A percentile compares a stretch with the other conserved stretches of the same genome.
phyloP scores from a whole-genome alignment of 2,888 invertebrate genomes.

The Cremastinae sp. region DNA sequence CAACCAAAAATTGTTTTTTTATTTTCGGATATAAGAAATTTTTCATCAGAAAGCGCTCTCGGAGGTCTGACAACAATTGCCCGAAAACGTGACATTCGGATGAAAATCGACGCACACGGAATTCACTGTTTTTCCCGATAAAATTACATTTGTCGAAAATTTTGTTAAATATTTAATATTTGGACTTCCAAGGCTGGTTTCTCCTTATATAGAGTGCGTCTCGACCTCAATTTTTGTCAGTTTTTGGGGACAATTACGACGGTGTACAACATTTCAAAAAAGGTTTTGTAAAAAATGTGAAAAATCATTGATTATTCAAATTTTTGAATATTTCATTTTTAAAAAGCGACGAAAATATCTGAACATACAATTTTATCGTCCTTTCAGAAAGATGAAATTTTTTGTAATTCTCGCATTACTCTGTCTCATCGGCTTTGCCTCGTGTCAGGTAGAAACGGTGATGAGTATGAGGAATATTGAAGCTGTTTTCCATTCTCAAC shows the following conservation, averaged over 20 bases:
- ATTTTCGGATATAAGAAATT: too few species aligned
- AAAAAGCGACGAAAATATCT: not conserved
- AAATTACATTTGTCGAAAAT: not conserved
- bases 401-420: not conserved
- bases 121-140: not conserved
- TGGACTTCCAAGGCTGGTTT: not conserved
- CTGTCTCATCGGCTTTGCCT: not conserved
- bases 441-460: too few species aligned
- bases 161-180: not conserved
- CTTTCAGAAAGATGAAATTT: constrained; percentile 17
- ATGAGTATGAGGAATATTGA: too few species aligned
- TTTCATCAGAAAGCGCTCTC: too few species aligned
- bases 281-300: not conserved
- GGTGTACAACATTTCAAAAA: not conserved
- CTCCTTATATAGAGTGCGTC: constrained; percentile 6
- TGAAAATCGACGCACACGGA: too few species aligned
- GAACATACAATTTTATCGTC: not conserved
- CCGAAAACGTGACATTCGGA: constrained; percentile 3
- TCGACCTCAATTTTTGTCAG: not conserved
- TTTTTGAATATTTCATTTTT: too few species aligned
- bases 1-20: too few species aligned
- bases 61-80: not conserved
- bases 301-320: not conserved
- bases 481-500: too few species aligned
- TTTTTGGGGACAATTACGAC: not conserved